Evolutionary conservation across 1,140 invertebrate genomes (phyloP).

Genomic region (Oedothorax gibbosus): DNA sequence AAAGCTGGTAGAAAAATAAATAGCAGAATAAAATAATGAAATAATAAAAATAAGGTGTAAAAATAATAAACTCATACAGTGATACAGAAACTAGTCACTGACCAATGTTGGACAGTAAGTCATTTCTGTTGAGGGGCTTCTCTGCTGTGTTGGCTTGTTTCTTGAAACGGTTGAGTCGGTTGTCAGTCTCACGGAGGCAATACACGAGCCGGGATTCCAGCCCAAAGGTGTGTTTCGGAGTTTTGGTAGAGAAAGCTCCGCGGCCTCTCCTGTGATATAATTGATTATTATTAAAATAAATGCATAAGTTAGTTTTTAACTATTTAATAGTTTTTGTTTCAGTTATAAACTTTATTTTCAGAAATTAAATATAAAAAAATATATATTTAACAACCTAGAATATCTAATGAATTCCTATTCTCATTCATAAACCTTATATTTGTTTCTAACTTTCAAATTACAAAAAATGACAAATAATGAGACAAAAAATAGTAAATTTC

Average conservation of each 20-base stretch:
- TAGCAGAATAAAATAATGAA: background rate
- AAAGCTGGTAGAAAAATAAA: no score
- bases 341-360: no score
- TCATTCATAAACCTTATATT: no score
- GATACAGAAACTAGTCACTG: background rate
- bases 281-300: background rate
- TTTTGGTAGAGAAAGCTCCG: slow-evolving; percentile 80
- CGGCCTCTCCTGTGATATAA: slow-evolving; percentile 76
- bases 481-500: no score
- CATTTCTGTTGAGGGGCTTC: slow-evolving; percentile 17
- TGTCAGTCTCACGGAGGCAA: slow-evolving; percentile 92
- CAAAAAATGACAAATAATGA: no score
- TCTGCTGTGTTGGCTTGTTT: slow-evolving; percentile 57
- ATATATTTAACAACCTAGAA: no score
- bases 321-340: no score
- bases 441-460: no score
- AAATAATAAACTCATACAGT: background rate
- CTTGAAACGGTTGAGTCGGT: slow-evolving; percentile 91
- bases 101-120: slow-evolving; percentile 22
- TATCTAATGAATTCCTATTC: no score
- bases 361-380: no score
- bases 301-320: background rate
- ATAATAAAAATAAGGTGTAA: background rate
- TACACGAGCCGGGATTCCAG: slow-evolving; percentile 75
- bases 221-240: slow-evolving; percentile 69